Conservation (phyloP, 2,797 vertebrate species). For the Xenops minutus region DNA sequence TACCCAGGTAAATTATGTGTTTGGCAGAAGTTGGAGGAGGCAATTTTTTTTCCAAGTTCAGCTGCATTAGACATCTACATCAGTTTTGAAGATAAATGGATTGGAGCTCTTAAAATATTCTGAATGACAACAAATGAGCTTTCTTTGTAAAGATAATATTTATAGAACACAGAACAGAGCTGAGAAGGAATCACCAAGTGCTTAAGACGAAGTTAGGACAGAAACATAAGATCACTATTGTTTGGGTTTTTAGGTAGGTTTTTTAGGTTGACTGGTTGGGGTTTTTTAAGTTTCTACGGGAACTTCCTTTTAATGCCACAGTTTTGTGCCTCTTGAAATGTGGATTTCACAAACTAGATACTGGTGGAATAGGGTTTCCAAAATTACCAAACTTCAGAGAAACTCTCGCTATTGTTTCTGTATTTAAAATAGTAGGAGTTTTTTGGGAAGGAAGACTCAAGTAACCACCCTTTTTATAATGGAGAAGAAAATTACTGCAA, state of each 20-base stretch:
- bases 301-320: neutral
- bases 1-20: constrained; percentile 84
- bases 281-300: neutral
- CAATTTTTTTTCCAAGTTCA: neutral
- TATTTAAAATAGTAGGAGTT: neutral
- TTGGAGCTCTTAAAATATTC: neutral
- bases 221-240: neutral
- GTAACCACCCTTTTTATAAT: neutral
- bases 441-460: neutral
- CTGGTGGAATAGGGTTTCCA: neutral
- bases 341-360: neutral
- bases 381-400: neutral
- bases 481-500: neutral
- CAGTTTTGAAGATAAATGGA: neutral
- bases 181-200: neutral
- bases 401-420: neutral
- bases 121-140: neutral
- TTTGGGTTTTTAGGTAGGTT: fast-evolving
- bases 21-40: neutral
- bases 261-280: neutral
- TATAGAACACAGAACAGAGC: neutral
- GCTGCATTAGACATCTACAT: neutral
- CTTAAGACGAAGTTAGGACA: neutral
- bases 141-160: neutral
- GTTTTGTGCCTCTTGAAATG: neutral